Evolutionary conservation across 2,113 vertebrate species (phyloP).

Genomic region (Cricetomys ansorgei): DNA sequence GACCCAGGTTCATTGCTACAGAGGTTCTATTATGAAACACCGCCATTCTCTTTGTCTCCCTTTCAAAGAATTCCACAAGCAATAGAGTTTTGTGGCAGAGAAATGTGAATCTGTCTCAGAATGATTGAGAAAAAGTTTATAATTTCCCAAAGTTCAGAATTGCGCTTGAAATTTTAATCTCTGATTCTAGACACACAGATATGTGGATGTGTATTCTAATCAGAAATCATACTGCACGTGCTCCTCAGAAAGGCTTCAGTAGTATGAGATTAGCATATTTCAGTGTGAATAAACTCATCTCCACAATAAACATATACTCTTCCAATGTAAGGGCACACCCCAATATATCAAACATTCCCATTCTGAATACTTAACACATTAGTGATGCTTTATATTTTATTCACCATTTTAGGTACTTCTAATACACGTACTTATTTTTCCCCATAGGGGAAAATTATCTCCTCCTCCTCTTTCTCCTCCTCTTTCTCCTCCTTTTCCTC

Average conservation of each 20-base stretch:
- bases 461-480: neutral
- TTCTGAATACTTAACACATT: conserved; percentile 35
- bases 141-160: neutral
- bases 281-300: neutral
- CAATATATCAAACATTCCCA: neutral
- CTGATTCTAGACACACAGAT: neutral
- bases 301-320: neutral
- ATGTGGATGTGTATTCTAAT: neutral
- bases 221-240: neutral
- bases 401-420: neutral
- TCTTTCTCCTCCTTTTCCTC: neutral
- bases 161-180: neutral
- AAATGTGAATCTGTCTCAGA: neutral
- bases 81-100: neutral
- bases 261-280: neutral
- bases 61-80: neutral
- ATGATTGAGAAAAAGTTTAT: neutral
- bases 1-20: neutral
- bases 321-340: neutral
- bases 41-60: neutral
- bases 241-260: neutral
- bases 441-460: neutral
- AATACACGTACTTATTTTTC: neutral
- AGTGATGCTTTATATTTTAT: conserved; percentile 3
- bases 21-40: conserved; percentile 7